Conservation (phyloP, 1,140 invertebrate genomes). For the Cyphomyrmex costatus region DNA sequence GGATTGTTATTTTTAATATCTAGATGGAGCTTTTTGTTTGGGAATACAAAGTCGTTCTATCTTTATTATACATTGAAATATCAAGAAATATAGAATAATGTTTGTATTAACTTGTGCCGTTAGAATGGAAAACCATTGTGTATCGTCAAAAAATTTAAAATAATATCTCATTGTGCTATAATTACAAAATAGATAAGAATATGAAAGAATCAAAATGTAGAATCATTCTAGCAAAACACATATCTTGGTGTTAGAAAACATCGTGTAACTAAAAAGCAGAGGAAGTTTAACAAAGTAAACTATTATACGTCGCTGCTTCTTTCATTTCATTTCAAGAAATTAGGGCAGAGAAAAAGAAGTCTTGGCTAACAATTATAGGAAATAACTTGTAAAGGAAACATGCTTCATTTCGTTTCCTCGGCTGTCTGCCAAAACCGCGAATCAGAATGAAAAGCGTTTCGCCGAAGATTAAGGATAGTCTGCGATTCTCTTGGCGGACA, state of each 20-base stretch:
- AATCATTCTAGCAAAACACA: neutral
- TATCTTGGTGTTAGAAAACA: neutral
- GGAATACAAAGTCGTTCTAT: too few relatives aligned
- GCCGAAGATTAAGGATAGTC: slow-evolving; percentile 57
- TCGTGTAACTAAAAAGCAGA: neutral
- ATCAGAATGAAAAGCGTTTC: neutral
- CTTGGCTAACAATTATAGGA: neutral
- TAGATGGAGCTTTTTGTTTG: too few relatives aligned
- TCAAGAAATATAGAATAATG: too few relatives aligned
- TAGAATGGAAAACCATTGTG: too few relatives aligned
- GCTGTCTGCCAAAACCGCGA: slow-evolving; percentile 52
- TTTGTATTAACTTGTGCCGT: too few relatives aligned
- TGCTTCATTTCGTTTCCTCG: neutral
- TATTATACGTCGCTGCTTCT: neutral
- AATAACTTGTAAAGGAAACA: neutral
- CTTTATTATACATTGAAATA: too few relatives aligned
- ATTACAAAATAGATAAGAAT: neutral
- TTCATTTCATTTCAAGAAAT: neutral
- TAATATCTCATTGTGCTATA: neutral
- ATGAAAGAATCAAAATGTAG: neutral
- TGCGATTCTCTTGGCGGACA: neutral
- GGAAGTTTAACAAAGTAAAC: neutral
- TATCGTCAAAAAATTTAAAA: neutral
- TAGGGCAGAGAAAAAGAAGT: neutral
- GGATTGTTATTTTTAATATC: too few relatives aligned